Evolutionary conservation across 2,888 invertebrate genomes (phyloP).

Genomic region (Elegia similella): DNA sequence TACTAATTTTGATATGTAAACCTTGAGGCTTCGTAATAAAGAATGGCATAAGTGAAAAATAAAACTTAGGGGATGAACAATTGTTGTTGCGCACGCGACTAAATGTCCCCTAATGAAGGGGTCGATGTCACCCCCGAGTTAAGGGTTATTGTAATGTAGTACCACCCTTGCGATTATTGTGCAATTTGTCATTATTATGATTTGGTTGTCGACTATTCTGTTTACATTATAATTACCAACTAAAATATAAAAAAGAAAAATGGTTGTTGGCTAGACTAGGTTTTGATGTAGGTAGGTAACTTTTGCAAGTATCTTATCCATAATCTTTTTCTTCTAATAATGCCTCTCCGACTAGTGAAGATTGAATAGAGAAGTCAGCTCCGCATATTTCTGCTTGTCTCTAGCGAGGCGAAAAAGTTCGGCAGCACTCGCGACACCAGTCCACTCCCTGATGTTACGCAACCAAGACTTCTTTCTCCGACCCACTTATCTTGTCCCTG

Average conservation of each 20-base stretch:
- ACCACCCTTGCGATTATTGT: conserved; percentile 59
- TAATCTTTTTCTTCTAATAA: too few species aligned
- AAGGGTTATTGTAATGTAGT: conserved; percentile 48
- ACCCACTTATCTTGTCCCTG: too few species aligned
- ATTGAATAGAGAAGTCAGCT: too few species aligned
- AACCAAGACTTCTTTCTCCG: too few species aligned
- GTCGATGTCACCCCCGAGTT: conserved; percentile 55
- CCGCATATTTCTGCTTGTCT: too few species aligned
- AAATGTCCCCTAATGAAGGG: conserved; percentile 54
- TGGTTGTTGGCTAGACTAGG: not conserved
- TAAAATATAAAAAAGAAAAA: not conserved
- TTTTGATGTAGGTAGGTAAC: too few species aligned
- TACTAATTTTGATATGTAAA: too few species aligned
- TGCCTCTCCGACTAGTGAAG: too few species aligned
- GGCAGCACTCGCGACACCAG: too few species aligned
- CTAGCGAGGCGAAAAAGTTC: too few species aligned
- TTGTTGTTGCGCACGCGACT: conserved; percentile 61
- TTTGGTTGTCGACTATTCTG: conserved; percentile 29
- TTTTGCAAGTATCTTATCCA: too few species aligned
- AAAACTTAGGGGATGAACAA: conserved; percentile 27
- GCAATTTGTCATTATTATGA: conserved; percentile 53
- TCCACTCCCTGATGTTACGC: too few species aligned
- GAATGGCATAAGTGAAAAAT: not conserved
- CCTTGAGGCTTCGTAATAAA: not conserved
- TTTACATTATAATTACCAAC: not conserved